Evolutionary conservation across 2,797 vertebrate genomes (phyloP), one percentile per base, ranked within the genome.

Genomic region (Halcyon leucocephala): DNA sequence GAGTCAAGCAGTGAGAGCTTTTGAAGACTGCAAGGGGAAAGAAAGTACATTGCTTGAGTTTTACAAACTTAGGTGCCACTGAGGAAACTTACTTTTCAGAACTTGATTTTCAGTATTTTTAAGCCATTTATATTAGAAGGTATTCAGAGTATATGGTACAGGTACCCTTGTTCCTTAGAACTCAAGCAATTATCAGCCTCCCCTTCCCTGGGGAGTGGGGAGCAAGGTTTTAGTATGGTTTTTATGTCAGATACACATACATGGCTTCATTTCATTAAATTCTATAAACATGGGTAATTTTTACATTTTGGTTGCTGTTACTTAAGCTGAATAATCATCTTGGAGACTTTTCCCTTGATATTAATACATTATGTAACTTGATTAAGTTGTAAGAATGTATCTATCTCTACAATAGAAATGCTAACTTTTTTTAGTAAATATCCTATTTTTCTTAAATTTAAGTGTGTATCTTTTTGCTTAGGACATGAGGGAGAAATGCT

Each of bases 401-500:
- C 42, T 52, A 28, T 54, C 13, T 49, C 24, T 52, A 42, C 46
- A 62, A 65, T 41, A 74, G 26, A 66, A 52, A 44, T 39, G 12
- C 11, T 67, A 54, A 19, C 14, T 5, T 67, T 79, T 78, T 91
- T 72, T 73, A 46, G 24, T 55, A 85, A 84, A 37, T 46, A 71
- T 4, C 7, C 12, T 76, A 0, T 52, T 84, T 85, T 60, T 16
- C 42, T 15, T 55, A 82, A 89, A 89, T 48, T 11, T 26, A 70
- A 90, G 17, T 35, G 29, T 73, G 1, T 76, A n/a, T 55, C 6
- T 89, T 81, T 69, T 94, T 73, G 85, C 91, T 95, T 94, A 99
- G 99, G 97, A 95, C 95, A 97, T 82, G 97, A 98, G 79, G 81
- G 95, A 93, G 98, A 98, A 96, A 96, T 98, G 66, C 95, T 99